Percentiles rank a stretch among this genome's conserved stretches.
These are phyloP conservation scores for Drosophila kanekoi DNA, from an alignment of 2,888 invertebrate species.

Conservation along the genomic window DNA sequence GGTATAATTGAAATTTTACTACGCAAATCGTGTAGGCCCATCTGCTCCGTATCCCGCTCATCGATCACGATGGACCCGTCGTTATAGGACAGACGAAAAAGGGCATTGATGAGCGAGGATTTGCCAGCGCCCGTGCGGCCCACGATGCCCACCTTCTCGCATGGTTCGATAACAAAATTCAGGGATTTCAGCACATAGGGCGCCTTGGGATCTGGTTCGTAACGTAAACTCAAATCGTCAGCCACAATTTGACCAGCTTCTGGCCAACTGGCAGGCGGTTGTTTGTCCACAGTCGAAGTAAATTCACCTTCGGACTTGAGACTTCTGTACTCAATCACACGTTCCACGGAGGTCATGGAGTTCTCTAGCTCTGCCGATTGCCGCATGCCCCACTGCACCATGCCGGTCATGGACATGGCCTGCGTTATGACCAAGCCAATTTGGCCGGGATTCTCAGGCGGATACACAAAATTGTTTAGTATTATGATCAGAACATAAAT, in stretches of 20 bases:
- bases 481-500: constrained; percentile 94
- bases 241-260: constrained; percentile 89
- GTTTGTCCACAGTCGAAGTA: constrained; percentile 88
- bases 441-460: constrained; percentile 89
- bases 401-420: constrained; percentile 90
- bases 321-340: constrained; percentile 89
- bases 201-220: constrained; percentile 87
- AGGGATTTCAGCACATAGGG: constrained; percentile 91
- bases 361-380: constrained; percentile 96
- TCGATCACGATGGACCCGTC: constrained; percentile 94
- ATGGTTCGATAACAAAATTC: constrained; percentile 87
- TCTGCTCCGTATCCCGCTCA: constrained; percentile 88
- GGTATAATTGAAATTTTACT: constrained; percentile 93
- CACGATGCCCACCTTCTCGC: constrained; percentile 90
- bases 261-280: constrained; percentile 90
- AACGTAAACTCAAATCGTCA: constrained; percentile 89
- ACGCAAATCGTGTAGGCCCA: constrained; percentile 91
- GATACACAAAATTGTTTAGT: constrained; percentile 92
- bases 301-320: constrained; percentile 86
- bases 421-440: constrained; percentile 93
- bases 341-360: constrained; percentile 96
- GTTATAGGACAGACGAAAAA: constrained; percentile 92
- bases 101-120: constrained; percentile 89
- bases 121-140: constrained; percentile 91
- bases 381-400: constrained; percentile 93